Evolutionary conservation across 2,113 vertebrate genomes (phyloP).

Genomic region (Nothocercus nigrocapillus): DNA sequence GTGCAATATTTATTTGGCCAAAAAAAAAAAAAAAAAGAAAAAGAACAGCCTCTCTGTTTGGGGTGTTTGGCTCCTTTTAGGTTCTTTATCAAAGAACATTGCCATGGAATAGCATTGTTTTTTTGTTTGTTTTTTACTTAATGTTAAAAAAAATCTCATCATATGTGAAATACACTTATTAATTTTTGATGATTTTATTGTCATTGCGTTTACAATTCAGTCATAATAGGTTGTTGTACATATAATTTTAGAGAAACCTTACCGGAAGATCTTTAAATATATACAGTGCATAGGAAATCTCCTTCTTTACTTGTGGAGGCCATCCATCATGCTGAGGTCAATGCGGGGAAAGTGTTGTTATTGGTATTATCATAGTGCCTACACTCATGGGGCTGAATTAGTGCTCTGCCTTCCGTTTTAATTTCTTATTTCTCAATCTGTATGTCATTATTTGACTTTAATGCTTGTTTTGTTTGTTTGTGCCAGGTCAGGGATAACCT

Average conservation of each 20-base stretch:
- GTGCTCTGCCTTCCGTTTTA: background rate
- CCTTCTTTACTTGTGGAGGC: background rate
- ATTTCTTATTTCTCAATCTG: background rate
- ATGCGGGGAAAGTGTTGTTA: background rate
- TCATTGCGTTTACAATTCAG: background rate
- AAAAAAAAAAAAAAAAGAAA: background rate
- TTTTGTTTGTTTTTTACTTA: background rate
- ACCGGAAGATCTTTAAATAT: background rate
- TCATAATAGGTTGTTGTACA: background rate
- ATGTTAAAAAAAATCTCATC: background rate
- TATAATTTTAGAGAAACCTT: background rate
- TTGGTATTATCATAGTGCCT: rapidly evolving
- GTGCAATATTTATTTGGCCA: background rate
- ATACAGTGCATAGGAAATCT: background rate
- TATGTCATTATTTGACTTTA: background rate
- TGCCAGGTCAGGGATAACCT: background rate
- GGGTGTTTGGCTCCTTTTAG: background rate
- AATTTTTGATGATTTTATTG: background rate
- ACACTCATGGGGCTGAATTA: background rate
- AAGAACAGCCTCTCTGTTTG: background rate
- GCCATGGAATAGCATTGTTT: background rate
- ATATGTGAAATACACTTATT: background rate
- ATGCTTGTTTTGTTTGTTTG: background rate
- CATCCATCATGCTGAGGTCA: background rate
- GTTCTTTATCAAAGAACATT: background rate